Evolutionary conservation across 2,888 invertebrate genomes (phyloP).

Genomic region (Beris chalybata): DNA sequence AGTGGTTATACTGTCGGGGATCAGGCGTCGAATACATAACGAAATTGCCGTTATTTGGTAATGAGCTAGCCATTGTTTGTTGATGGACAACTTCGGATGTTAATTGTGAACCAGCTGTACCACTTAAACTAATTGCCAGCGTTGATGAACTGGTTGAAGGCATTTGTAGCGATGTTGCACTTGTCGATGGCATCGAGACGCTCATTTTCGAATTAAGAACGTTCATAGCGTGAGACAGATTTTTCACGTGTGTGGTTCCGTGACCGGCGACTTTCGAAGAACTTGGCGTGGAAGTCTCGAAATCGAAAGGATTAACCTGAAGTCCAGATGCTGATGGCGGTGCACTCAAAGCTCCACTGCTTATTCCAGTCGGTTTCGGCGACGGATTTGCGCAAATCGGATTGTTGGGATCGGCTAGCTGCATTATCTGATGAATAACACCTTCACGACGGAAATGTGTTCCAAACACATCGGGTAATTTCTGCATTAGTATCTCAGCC

Average conservation of each 20-base stretch:
- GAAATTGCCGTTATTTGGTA: constrained; percentile 42
- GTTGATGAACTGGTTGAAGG: constrained; percentile 41
- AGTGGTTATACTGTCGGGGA: constrained; percentile 48
- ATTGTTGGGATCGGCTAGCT: constrained; percentile 70
- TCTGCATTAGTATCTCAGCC: constrained; percentile 95
- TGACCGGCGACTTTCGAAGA: constrained; percentile 40
- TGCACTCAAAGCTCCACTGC: constrained; percentile 50
- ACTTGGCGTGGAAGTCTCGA: constrained; percentile 48
- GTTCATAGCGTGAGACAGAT: constrained; percentile 51
- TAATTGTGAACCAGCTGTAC: constrained; percentile 44
- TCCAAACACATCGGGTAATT: constrained; percentile 91
- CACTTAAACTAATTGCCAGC: constrained; percentile 41
- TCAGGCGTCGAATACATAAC: constrained; percentile 43
- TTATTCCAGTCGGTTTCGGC: constrained; percentile 58
- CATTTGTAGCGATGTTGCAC: constrained; percentile 40
- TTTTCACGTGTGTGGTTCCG: constrained; percentile 45
- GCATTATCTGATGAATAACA: constrained; percentile 85
- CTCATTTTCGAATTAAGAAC: constrained; percentile 47
- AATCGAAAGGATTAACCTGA: constrained; percentile 52
- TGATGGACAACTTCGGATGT: constrained; percentile 32
- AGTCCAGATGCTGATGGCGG: constrained; percentile 51
- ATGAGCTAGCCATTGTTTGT: constrained; percentile 36
- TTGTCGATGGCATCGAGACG: constrained; percentile 44
- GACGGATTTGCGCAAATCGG: constrained; percentile 61
- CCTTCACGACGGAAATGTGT: constrained; percentile 96